phyloP scores from a whole-genome alignment of 2,888 invertebrate species.

The Limenitis camilla region DNA sequence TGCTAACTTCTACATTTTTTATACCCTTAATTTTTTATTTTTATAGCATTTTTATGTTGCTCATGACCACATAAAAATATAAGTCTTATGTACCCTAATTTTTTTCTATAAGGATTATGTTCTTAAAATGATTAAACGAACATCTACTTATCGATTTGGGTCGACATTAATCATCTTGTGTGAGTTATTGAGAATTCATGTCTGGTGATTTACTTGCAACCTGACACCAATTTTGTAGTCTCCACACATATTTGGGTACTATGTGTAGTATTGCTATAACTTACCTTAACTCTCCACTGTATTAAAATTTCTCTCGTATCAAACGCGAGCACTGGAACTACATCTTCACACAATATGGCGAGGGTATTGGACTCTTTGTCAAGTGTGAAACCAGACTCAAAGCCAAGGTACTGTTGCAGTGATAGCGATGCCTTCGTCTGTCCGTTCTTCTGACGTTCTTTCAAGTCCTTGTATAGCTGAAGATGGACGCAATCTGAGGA shows the following conservation, averaged over 20 bases:
- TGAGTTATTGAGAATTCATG: not conserved
- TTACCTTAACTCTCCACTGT: constrained; percentile 85
- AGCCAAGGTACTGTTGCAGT: constrained; percentile 89
- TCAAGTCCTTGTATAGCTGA: constrained; percentile 90
- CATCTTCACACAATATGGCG: constrained; percentile 90
- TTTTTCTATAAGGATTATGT: not conserved
- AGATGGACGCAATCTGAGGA: constrained; percentile 89
- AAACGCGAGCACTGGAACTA: constrained; percentile 89
- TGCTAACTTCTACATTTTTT: no score
- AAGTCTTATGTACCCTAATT: constrained; percentile 1
- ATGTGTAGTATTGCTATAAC: not conserved
- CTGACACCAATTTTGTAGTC: not conserved
- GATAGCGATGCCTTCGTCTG: constrained; percentile 91
- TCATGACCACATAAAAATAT: no score
- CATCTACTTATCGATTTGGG: not conserved
- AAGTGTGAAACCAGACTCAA: constrained; percentile 90
- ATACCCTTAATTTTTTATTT: no score
- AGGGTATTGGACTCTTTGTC: constrained; percentile 94
- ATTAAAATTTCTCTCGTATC: constrained; percentile 89
- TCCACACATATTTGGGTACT: not conserved
- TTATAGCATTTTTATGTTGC: no score
- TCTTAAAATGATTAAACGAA: not conserved
- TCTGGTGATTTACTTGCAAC: not conserved
- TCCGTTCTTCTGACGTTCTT: constrained; percentile 89
- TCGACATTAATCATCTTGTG: not conserved